Evolutionary conservation across 2,888 invertebrate genomes (phyloP), one percentile per base, ranked within the genome.

Genomic region (Sarcophaga subvicina): DNA sequence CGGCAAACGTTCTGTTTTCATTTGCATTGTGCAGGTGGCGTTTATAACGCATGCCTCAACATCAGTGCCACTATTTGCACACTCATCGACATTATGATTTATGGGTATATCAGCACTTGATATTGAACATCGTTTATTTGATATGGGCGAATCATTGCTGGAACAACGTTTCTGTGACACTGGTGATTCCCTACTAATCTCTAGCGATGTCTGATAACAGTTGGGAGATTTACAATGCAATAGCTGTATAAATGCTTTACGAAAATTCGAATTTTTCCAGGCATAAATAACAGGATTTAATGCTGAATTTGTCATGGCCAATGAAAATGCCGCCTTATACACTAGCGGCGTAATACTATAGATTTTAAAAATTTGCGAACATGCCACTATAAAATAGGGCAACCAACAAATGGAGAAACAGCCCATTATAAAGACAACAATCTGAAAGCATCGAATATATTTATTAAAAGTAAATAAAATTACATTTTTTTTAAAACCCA

Each of bases 231-330:
- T 95, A 91, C 96, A 96, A 45, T 95, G 95, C 20, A 97, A 93
- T 14, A 97, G 94, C 88, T 95, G 95, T 49, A 95, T 94, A 91
- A 97, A 97, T 1, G 97, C 96, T 73, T 95, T 95, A 5, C 97
- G 95, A 91, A 97, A 97, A 88, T 96, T 96, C 10, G 95, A 94
- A 92, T 97, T 97, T 92, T 97, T 97, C 97, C 97, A 97, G 49
- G 97, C 97, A 94, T 97, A 97, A 90, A 97, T 97, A 67, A 97
- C 94, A 0, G 97, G 97, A 93, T 97, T 97, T 91, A 97, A 95
- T 47, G 96, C 96, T 11, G 97, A 97, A 93, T 97, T 97, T 77
- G 96, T 95, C 94, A 97, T 96, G 37, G 97, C 97, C 88, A 97
- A 94, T 3, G 96, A 95, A 86, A 96, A 96, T 73, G 96, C 95